Conservation (phyloP, 2,888 invertebrate genomes). For the Lingula anatina region DNA sequence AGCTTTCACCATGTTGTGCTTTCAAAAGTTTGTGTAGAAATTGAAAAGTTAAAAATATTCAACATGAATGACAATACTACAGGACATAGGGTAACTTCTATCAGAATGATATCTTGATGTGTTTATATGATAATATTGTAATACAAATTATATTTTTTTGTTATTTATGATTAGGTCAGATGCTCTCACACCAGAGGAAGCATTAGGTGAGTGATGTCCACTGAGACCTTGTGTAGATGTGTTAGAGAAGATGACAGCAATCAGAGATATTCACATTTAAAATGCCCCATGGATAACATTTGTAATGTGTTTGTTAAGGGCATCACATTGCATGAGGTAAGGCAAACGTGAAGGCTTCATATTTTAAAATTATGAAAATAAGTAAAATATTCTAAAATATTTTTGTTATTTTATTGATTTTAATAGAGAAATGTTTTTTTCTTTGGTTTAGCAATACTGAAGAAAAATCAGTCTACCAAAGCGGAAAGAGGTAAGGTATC, state of each 20-base stretch:
- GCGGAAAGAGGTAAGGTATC: conserved; percentile 52
- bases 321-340: too few species aligned
- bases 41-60: too few species aligned
- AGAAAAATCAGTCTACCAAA: conserved; percentile 59
- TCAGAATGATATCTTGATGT: conserved; percentile 3
- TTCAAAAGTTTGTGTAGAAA: too few species aligned
- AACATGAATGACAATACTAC: too few species aligned
- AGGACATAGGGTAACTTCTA: not conserved
- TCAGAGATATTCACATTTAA: too few species aligned
- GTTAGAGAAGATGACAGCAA: not conserved
- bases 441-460: conserved; percentile 57
- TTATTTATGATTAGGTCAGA: conserved; percentile 64
- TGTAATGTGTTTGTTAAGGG: too few species aligned
- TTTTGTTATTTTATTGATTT: conserved; percentile 1
- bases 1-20: too few species aligned
- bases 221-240: not conserved
- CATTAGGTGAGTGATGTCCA: conserved; percentile 55
- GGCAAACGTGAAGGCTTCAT: too few species aligned
- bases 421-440: not conserved
- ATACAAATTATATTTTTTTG: conserved; percentile 2
- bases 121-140: not conserved
- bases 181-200: conserved; percentile 76
- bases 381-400: too few species aligned
- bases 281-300: too few species aligned
- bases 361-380: too few species aligned